Percentiles rank a stretch among this genome's conserved stretches.
phyloP scores from a whole-genome alignment of 2,797 vertebrate genomes.

The Enteromius paludinosus region DNA sequence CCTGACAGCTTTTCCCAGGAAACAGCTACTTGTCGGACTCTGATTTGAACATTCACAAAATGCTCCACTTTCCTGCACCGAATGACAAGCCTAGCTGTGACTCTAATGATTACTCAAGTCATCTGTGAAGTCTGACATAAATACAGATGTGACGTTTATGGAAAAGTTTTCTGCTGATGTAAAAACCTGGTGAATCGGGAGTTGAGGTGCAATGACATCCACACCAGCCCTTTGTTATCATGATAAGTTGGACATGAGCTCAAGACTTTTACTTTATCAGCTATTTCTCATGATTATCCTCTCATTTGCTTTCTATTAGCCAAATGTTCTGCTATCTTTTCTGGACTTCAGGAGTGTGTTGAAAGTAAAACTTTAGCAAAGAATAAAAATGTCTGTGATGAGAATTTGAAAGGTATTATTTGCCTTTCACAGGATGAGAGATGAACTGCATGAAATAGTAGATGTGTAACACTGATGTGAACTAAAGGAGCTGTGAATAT shows the following conservation, averaged over 20 bases:
- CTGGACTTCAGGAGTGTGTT: neutral
- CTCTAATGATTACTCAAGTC: constrained; percentile 3
- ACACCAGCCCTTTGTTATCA: neutral
- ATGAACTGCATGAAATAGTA: neutral
- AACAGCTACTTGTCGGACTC: constrained; percentile 13
- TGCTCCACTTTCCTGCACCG: neutral
- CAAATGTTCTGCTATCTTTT: neutral
- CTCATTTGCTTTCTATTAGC: neutral
- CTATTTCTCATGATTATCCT: neutral
- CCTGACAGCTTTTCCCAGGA: constrained; percentile 3
- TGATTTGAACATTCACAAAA: constrained; percentile 21
- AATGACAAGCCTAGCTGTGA: neutral
- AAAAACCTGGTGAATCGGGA: neutral
- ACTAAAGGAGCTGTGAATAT: neutral
- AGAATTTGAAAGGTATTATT: neutral
- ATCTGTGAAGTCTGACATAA: neutral
- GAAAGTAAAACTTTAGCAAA: neutral
- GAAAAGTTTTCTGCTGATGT: neutral
- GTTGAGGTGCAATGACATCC: neutral
- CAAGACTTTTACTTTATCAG: neutral
- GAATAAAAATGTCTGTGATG: neutral
- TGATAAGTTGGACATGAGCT: neutral
- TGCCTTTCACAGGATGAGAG: neutral
- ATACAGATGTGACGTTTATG: constrained; percentile 6
- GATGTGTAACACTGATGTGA: neutral